These are phyloP conservation scores for Podarcis lilfordi DNA, from an alignment of 2,797 vertebrate genomes.

Conservation along the genomic window DNA sequence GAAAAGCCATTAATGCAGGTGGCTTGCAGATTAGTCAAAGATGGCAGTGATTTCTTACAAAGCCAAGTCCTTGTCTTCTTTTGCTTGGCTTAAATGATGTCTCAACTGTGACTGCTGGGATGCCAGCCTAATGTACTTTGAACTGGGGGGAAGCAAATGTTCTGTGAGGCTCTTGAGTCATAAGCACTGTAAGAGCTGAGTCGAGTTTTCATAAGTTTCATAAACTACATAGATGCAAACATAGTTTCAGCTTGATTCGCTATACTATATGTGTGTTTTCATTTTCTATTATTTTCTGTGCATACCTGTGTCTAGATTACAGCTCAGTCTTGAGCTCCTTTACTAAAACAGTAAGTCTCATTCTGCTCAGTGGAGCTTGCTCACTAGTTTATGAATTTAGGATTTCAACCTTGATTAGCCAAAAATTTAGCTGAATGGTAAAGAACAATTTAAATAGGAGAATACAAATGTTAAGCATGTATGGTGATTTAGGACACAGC, in stretches of 20 bases:
- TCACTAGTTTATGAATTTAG: background rate
- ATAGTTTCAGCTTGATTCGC: background rate
- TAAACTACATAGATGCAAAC: background rate
- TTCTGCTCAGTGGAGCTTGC: background rate
- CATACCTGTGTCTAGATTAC: background rate
- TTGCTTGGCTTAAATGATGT: conserved; percentile 57
- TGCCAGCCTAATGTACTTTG: conserved; percentile 44
- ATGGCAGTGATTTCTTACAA: conserved; percentile 58
- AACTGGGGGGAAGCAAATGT: conserved; percentile 45
- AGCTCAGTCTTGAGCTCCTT: background rate
- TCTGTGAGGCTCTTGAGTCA: conserved; percentile 2
- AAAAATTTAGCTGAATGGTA: background rate
- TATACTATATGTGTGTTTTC: background rate
- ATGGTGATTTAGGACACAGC: background rate
- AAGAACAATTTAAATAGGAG: background rate
- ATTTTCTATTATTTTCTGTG: background rate
- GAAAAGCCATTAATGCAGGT: conserved; percentile 79
- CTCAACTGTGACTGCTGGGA: conserved; percentile 41
- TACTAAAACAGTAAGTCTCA: background rate
- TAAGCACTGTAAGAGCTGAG: background rate
- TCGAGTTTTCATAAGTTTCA: background rate
- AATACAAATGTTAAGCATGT: background rate
- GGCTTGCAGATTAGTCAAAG: conserved; percentile 78
- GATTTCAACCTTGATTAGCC: background rate
- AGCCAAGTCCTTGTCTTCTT: conserved; percentile 69